Evolutionary conservation across 2,888 invertebrate species (phyloP).

Genomic region (Cosmia trapezina): DNA sequence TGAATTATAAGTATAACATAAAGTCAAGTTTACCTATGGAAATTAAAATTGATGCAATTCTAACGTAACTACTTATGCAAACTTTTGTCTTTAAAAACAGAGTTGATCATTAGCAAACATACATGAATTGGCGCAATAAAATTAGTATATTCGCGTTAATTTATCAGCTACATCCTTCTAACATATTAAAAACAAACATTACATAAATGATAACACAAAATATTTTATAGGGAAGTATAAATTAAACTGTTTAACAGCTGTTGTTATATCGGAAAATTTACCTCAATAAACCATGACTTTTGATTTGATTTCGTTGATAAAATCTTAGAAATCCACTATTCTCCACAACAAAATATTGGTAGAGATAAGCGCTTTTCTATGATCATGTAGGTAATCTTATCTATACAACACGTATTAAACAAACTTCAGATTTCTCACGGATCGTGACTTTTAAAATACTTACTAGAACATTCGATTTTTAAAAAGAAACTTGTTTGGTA

Average conservation of each 20-base stretch:
- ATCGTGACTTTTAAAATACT: background rate
- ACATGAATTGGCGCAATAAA: background rate
- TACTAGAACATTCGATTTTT: slow-evolving; percentile 6
- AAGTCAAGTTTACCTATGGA: background rate
- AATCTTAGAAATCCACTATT: slow-evolving; percentile 1
- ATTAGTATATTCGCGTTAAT: slow-evolving; percentile 5
- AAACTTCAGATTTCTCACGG: background rate
- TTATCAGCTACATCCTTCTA: slow-evolving; percentile 1
- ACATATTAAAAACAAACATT: slow-evolving; percentile 8
- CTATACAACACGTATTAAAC: slow-evolving; percentile 9
- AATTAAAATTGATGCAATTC: background rate
- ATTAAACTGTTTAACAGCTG: slow-evolving; percentile 22
- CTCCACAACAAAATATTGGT: slow-evolving; percentile 3
- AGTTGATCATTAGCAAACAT: background rate
- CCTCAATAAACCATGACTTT: slow-evolving; percentile 21
- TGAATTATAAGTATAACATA: too few relatives aligned
- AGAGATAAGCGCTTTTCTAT: slow-evolving; percentile 22
- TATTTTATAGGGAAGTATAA: background rate
- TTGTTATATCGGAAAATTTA: slow-evolving; percentile 10
- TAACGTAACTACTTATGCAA: background rate
- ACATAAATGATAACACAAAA: slow-evolving; percentile 7
- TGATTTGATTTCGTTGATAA: background rate
- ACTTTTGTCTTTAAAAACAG: background rate
- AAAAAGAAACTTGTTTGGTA: slow-evolving; percentile 16
- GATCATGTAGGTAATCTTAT: slow-evolving; percentile 32